Conservation (phyloP, 2,797 vertebrate species). For the Lacerta bilineata region DNA sequence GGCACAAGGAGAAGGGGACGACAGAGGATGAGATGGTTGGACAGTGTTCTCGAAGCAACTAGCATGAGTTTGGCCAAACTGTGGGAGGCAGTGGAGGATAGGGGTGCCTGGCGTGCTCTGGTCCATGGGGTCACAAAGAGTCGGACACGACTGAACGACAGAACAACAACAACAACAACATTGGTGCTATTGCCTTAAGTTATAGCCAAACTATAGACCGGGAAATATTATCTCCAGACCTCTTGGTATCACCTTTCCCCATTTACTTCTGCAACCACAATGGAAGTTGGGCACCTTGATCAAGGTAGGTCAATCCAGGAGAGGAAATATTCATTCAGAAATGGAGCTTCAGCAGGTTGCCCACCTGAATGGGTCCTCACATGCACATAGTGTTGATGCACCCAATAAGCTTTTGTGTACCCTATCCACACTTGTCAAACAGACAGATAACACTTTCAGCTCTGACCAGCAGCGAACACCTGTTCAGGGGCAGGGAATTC, state of each 20-base stretch:
- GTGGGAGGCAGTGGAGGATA: no score
- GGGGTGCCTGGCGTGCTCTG: no score
- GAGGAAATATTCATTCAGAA: not conserved
- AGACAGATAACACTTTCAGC: not conserved
- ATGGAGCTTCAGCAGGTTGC: not conserved
- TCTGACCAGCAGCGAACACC: not conserved
- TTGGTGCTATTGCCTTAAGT: no score
- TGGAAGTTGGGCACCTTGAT: not conserved
- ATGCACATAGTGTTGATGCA: not conserved
- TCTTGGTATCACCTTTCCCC: not conserved
- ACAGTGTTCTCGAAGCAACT: no score
- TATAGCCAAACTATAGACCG: no score
- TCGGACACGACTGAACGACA: no score
- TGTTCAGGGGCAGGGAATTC: not conserved
- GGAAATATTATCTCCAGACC: not conserved
- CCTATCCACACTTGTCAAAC: not conserved
- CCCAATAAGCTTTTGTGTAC: not conserved
- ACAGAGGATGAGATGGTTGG: no score
- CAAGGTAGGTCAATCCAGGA: not conserved
- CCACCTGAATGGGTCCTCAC: not conserved
- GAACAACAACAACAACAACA: no score
- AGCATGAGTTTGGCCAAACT: no score
- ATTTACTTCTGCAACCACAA: not conserved
- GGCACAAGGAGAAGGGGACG: no score
- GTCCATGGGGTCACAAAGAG: no score